Evolutionary conservation across 2,797 vertebrate genomes (phyloP), one percentile per base, ranked within the genome.

Genomic region (Taeniopygia guttata): DNA sequence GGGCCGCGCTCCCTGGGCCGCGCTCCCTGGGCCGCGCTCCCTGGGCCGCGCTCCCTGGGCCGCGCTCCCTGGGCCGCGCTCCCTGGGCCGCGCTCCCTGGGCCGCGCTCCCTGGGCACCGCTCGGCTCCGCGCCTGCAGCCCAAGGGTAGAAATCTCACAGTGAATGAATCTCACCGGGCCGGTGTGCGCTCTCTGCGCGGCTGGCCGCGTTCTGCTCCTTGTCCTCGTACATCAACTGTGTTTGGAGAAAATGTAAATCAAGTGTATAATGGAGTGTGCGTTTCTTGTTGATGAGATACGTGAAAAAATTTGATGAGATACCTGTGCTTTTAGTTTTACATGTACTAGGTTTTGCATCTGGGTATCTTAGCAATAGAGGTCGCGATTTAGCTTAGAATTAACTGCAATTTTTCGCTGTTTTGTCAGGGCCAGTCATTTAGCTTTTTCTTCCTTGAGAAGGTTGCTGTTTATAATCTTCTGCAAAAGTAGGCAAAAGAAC

Each of bases 131-230:
- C 17, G 40, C 5, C 27, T 55, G 8, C 23, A 5, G 1, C 23
- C 5, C 36, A 1, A 10, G 30, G 1, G 1, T 1, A 2, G 34
- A 21, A 48, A 13, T 9, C 8, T 13, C 36, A 4, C 3, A 27
- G 4, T n/a, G 15, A 43, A 66, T n/a, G n/a, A 55, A 2, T 2
- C 2, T 0, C 2, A 38, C 2, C 4, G 0, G 2, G 46, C 18
- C 3, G 5, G 12, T 18, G 46, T 26, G 7, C 11, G 34, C 46
- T 29, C 9, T 10, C 16, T 4, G 16, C 18, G 18, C 46, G 27
- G 7, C 10, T 12, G 25, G 11, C 32, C 4, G 1, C 5, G 13
- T 15, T 32, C 23, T 62, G 40, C 32, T 43, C 3, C 4, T 15
- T 36, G 16, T 43, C 38, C 14, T 36, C 6, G 0, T 26, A 3